Base-by-base conservation (phyloP, 2,113 vertebrate species). In the Emberiza fucata region DNA sequence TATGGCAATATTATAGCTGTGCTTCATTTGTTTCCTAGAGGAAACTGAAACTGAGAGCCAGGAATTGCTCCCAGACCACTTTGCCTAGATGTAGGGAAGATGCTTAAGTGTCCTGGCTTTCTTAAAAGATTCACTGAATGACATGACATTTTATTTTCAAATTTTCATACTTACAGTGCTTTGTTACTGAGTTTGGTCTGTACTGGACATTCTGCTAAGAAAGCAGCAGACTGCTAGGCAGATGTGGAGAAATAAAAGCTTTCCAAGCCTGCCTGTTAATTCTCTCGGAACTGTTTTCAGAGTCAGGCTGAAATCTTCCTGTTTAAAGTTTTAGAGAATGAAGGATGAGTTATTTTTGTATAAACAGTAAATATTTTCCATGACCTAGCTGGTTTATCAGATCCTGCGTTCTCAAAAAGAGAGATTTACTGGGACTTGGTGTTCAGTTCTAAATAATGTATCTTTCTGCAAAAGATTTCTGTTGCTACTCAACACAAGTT, bases 351-450 rank as follows among this genome's bases (percentile, higher is more conserved):
- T 85, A 23, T 77, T 70, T 85, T 73, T 65, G 24, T 16, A 45
- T 80, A 91, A 94, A 90, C 85, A 91, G 19, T 86, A 96, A 96
- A 90, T 12, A 63, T 86, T 95, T 94, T 82, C 48, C 27, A 39
- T 65, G 22, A 72, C 13, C 39, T 88, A 82, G 20, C 35, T 90
- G 40, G 9, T 92, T 93, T 71, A 57, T 31, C 12, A 86, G 44
- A 89, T 63, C 14, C 12, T 70, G 25, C 0, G 0, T 66, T 63
- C 42, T 15, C 37, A 66, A 73, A 79, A 73, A 19, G 25, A 53
- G 29, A 71, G 15, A 53, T 65, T 90, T 66, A 42, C 11, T 39
- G 21, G 10, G 14, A 35, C 14, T 61, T 33, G 0, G 5, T 42
- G 47, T 47, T 61, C 69, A 57, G 28, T 44, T 80, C 35, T 33